Conservation (phyloP, 1,140 invertebrate species). For the Caerostris darwini region DNA sequence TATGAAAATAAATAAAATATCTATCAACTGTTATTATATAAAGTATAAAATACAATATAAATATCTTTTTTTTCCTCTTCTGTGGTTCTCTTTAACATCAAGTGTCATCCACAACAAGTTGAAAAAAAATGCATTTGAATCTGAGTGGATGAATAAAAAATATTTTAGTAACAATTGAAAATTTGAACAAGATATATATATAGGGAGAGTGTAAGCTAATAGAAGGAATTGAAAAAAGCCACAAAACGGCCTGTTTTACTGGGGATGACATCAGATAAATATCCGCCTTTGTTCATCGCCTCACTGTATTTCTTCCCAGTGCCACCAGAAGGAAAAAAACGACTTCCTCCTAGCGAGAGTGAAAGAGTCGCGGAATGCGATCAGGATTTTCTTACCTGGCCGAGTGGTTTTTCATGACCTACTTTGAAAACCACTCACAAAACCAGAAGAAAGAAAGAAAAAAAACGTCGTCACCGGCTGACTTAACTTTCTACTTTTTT, state of each 20-base stretch:
- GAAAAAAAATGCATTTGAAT: no score
- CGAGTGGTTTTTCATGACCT: conserved; percentile 74
- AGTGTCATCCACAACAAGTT: no score
- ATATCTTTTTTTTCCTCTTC: no score
- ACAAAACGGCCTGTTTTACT: conserved; percentile 6
- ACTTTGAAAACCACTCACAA: conserved; percentile 24
- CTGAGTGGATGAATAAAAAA: no score
- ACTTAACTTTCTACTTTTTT: conserved; percentile 37
- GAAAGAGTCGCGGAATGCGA: conserved; percentile 34
- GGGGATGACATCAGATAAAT: neutral
- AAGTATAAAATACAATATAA: no score
- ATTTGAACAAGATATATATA: no score
- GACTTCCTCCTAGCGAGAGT: conserved; percentile 34
- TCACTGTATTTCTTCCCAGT: neutral
- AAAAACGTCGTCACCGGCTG: conserved; percentile 27
- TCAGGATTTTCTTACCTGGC: neutral
- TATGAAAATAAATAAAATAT: no score
- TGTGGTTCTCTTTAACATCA: no score
- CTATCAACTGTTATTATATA: no score
- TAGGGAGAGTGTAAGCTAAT: no score
- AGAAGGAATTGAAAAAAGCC: no score
- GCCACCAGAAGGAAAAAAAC: neutral
- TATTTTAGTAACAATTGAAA: no score
- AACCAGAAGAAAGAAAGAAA: conserved; percentile 5
- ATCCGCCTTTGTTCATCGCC: neutral